Evolutionary conservation across 2,797 vertebrate species (phyloP).

Genomic region (Calcarius lapponicus): DNA sequence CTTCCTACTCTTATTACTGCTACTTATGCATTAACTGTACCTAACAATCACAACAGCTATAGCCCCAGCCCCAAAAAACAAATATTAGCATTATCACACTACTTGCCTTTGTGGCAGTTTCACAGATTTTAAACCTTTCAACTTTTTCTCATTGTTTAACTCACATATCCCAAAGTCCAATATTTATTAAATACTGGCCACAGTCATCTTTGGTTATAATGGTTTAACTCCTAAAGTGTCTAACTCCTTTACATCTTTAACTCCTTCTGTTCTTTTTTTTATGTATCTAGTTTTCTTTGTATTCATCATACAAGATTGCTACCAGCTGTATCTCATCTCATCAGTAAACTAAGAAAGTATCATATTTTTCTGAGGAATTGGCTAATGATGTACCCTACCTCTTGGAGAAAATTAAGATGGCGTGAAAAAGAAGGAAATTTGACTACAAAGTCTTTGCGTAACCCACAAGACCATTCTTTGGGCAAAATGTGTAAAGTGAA

Average conservation of each 20-base stretch:
- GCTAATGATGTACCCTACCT: rapidly evolving
- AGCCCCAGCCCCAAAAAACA: neutral
- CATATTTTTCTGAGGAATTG: neutral
- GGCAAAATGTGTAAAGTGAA: neutral
- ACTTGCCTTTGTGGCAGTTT: neutral
- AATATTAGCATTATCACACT: neutral
- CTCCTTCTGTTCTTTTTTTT: neutral
- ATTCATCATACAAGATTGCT: neutral
- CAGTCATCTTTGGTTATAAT: neutral
- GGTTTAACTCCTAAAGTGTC: neutral
- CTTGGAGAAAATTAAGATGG: neutral
- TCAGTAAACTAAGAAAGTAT: neutral
- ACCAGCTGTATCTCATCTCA: neutral
- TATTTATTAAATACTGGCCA: neutral
- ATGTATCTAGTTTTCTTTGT: neutral
- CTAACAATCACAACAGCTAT: neutral
- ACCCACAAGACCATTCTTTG: rapidly evolving
- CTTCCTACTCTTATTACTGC: neutral
- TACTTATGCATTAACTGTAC: neutral
- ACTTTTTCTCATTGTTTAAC: neutral
- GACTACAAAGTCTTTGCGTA: neutral
- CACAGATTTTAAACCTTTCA: neutral
- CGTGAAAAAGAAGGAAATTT: neutral
- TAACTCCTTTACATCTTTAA: neutral
- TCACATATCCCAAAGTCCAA: neutral